Evolutionary conservation across 2,797 vertebrate species (phyloP).

Genomic region (Gastrophryne carolinensis): DNA sequence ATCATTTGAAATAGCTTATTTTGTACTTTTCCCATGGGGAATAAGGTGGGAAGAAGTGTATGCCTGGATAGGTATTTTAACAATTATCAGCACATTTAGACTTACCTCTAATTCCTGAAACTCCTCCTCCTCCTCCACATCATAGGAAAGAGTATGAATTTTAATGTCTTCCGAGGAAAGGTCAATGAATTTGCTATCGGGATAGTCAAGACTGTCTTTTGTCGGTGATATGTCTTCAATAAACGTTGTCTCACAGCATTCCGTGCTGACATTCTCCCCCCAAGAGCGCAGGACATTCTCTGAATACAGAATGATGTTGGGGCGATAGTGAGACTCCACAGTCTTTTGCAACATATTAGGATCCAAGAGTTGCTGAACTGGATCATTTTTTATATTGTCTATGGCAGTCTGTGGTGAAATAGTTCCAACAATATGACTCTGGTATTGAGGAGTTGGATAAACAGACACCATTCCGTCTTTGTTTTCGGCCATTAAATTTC

Average conservation of each 20-base stretch:
- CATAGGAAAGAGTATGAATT: conserved; percentile 87
- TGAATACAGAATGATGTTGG: conserved; percentile 83
- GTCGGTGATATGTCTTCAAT: conserved; percentile 78
- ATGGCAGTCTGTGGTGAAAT: conserved; percentile 57
- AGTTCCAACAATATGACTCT: conserved; percentile 66
- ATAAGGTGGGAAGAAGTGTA: too few species aligned
- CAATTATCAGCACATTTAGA: not conserved
- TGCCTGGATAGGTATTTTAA: too few species aligned
- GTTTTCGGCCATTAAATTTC: conserved; percentile 73
- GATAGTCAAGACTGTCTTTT: conserved; percentile 78
- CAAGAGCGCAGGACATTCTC: conserved; percentile 77
- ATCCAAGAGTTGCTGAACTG: conserved; percentile 80
- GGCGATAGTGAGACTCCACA: conserved; percentile 73
- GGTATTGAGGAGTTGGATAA: conserved; percentile 82
- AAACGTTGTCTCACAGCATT: conserved; percentile 92
- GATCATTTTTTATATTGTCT: conserved; percentile 63
- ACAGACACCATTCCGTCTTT: conserved; percentile 77
- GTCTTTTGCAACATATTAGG: conserved; percentile 78
- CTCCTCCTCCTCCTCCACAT: conserved; percentile 86
- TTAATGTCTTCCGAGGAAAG: conserved; percentile 80
- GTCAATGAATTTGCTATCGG: conserved; percentile 80
- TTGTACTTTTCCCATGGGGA: too few species aligned
- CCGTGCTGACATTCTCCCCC: conserved; percentile 71
- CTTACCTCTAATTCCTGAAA: conserved; percentile 92
- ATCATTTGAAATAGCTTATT: too few species aligned